Percentiles rank a stretch among this genome's conserved stretches.
These are phyloP conservation scores for Drosophila jambulina DNA, from an alignment of 1,140 invertebrate species.

Conservation along the genomic window DNA sequence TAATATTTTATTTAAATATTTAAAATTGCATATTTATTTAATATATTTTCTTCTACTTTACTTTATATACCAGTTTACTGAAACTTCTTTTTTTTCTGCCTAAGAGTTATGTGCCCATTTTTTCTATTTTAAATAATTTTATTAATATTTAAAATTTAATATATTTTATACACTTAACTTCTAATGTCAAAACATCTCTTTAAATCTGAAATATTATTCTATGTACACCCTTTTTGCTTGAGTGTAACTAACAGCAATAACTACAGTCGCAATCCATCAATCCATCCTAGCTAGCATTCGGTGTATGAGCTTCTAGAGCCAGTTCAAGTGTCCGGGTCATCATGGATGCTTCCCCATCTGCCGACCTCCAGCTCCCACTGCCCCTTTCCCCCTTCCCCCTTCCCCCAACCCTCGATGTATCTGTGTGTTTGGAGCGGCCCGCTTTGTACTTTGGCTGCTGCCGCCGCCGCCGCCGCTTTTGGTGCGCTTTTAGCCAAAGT, in stretches of 20 bases:
- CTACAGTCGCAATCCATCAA: constrained; percentile 74
- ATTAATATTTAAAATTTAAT: background rate
- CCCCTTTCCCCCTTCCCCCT: no score
- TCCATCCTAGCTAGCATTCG: constrained; percentile 62
- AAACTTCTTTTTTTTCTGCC: no score
- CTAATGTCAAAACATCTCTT: background rate
- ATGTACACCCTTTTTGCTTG: background rate
- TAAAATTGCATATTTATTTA: background rate
- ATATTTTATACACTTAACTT: background rate
- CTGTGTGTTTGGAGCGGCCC: constrained; percentile 19
- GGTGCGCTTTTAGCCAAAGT: constrained; percentile 78
- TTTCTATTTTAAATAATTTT: no score
- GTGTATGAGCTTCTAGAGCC: constrained; percentile 52
- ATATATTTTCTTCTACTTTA: background rate
- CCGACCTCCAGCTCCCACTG: constrained; percentile 18
- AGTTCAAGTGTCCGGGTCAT: constrained; percentile 80
- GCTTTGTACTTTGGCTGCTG: constrained; percentile 63
- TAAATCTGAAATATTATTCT: no score
- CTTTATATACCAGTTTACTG: background rate
- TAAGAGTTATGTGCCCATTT: background rate
- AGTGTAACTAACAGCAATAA: constrained; percentile 32
- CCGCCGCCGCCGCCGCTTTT: constrained; percentile 73
- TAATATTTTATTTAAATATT: background rate
- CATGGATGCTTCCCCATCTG: constrained; percentile 43
- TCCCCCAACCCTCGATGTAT: constrained; percentile 6